Evolutionary conservation across 2,888 invertebrate genomes (phyloP), one percentile per base, ranked within the genome.

Genomic region (Entomobrya multifasciata): DNA sequence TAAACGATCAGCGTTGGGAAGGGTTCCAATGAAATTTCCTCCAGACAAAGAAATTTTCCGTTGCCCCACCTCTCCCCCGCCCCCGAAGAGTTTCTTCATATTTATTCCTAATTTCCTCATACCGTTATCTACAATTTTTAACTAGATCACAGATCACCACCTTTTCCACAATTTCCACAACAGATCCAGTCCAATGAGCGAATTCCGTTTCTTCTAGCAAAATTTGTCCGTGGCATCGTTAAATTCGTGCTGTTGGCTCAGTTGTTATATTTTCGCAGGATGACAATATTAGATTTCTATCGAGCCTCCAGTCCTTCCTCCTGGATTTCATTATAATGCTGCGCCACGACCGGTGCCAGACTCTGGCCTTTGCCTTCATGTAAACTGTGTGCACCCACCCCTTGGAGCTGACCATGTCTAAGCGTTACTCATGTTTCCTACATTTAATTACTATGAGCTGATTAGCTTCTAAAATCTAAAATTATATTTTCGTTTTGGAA

Each of bases 141-240:
- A 36, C 0, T 99, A 98, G 0, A 97, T 95, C 60, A 95, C 95
- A 99, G 94, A 93, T 99, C 99, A 1, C 99, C 99, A 25, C 99
- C 99, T 94, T n/a, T n/a, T n/a, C n/a, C n/a, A n/a, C n/a, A n/a
- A n/a, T 99, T 99, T 0, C 99, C 99, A 92, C 98, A 98, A 91
- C 98, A 99, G 95, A 92, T 99, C 99, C 78, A 99, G 93, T 0
- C 98, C 97, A 86, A 94, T 94, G 41, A 96, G 91, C 0, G 65
- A 79, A 20, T 65, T n/a, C 8, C 55, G 62, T 0, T 74, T 60
- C 1, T 15, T 49, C 6, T 72, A 70, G 0, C 86, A 80, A 10
- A 88, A 81, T 3, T 79, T 72, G 11, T 89, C 87, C 65, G 90
- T 88, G 8, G 89, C 88, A 41, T 91, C 90, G 86, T 87, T 90